Conservation (phyloP, 1,140 invertebrate species). For the Sitodiplosis mosellana region DNA sequence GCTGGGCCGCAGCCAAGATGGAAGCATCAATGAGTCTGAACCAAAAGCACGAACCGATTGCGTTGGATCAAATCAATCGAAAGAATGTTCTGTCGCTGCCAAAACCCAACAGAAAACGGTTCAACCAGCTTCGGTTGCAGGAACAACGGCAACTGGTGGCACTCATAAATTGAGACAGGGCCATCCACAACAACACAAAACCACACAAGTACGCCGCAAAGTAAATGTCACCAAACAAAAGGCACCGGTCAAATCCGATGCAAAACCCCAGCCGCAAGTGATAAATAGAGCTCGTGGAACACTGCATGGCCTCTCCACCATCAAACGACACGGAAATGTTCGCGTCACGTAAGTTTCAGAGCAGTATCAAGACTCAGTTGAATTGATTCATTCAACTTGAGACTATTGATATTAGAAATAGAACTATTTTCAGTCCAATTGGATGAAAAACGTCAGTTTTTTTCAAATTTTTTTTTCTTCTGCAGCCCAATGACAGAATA, state of each 20-base stretch:
- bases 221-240: conserved; percentile 5
- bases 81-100: background rate
- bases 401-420: too few species aligned
- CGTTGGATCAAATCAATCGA: background rate
- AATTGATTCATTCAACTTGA: too few species aligned
- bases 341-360: conserved; percentile 34
- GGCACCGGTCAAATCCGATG: conserved; percentile 1
- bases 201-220: conserved; percentile 8
- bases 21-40: conserved; percentile 9
- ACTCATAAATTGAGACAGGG: conserved; percentile 25
- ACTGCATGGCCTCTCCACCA: conserved; percentile 53
- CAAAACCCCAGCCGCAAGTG: conserved; percentile 16
- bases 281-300: conserved; percentile 43
- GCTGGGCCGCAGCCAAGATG: conserved; percentile 8
- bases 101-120: background rate
- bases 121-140: background rate
- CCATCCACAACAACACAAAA: conserved; percentile 29
- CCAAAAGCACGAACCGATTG: conserved; percentile 10
- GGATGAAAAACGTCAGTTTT: too few species aligned
- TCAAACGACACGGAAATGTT: conserved; percentile 57
- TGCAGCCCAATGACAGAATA: conserved; percentile 47
- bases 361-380: too few species aligned
- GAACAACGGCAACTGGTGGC: conserved; percentile 22
- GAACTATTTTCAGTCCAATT: too few species aligned
- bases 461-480: too few species aligned